Percentiles rank a stretch among this genome's conserved stretches.
Evolutionary conservation across 2,113 vertebrate species (phyloP).

Genomic region (Ondatra zibethicus): DNA sequence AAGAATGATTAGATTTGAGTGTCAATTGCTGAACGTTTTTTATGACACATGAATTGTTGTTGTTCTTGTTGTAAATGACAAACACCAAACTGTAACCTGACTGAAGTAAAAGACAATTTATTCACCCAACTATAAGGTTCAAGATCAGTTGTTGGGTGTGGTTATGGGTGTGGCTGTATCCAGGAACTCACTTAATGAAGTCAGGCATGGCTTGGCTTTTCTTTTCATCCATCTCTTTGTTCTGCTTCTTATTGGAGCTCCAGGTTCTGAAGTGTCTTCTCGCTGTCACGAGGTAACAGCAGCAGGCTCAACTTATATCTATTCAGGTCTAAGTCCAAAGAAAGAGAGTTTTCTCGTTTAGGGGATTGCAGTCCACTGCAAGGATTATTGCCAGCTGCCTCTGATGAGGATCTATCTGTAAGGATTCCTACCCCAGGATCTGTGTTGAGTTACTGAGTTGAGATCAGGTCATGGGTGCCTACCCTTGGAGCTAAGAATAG

Average conservation of each 20-base stretch:
- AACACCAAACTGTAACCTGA: neutral
- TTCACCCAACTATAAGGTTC: constrained; percentile 7
- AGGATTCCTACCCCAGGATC: neutral
- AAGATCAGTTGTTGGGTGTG: neutral
- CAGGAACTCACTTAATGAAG: constrained; percentile 20
- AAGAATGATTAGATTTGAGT: neutral
- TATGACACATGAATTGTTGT: neutral
- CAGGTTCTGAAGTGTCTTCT: constrained; percentile 42
- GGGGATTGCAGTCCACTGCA: neutral
- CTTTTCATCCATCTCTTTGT: neutral
- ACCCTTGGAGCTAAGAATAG: neutral
- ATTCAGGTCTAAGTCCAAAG: neutral
- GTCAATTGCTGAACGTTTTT: neutral
- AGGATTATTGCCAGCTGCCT: neutral
- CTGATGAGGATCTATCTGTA: neutral
- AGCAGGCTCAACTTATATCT: neutral
- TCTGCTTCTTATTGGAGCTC: neutral
- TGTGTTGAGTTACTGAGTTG: neutral
- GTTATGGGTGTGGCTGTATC: neutral
- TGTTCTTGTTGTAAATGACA: constrained; percentile 9
- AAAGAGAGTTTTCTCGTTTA: constrained; percentile 39
- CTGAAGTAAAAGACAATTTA: neutral
- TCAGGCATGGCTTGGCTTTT: neutral
- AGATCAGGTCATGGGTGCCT: neutral
- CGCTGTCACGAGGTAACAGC: neutral